Base-by-base conservation (phyloP, 2,888 invertebrate species). In the Rhaphigaster nebulosa region DNA sequence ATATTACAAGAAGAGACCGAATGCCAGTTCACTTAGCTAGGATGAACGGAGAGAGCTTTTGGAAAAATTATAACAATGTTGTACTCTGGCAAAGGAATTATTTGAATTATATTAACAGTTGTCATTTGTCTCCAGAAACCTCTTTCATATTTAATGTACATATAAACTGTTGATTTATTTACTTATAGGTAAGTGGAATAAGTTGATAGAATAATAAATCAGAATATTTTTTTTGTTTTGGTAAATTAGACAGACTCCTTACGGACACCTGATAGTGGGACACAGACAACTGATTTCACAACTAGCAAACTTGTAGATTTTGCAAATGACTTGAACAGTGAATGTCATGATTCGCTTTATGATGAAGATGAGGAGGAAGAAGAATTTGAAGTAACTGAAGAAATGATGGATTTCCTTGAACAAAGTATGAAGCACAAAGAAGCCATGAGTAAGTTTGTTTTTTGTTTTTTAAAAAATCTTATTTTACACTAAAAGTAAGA, bases 401-500 rank as follows among this genome's bases (percentile, higher is more conserved):
- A 91, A 45, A 89, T 90, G 91, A 88, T 91, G 91, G 87, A 91
- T 45, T 92, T 91, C 80, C 87, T 92, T n/a, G 91, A 92, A 90
- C 90, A 91, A 84, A 92, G 91, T 91, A 90, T 91, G 91, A 70
- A 89, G 29, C 92, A 92, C 26, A 91, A 91, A 84, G 90, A 91
- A 54, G 91, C 84, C n/a, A 54, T 84, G 41, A 65, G 91, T 91
- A 56, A 90, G 91, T 87, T 60, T 80, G 15, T 65, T 41, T 87
- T 60, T 29, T 34, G 4, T 38, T 54, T 56, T 26, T 89, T 2
- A 65, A 89, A 70, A 34, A 34, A 38, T 38, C 0, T 23, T 29
- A 70, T 10, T 41, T 60, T 12, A 13, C 12, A n/a, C 38, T 70
- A 1, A 80, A 23, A 23, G 41, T 80, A 1, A 76, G 13, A 10